These are phyloP conservation scores for Astreopora myriophthalma DNA, from an alignment of 64 coral and sea anemone genomes.

Conservation along the genomic window DNA sequence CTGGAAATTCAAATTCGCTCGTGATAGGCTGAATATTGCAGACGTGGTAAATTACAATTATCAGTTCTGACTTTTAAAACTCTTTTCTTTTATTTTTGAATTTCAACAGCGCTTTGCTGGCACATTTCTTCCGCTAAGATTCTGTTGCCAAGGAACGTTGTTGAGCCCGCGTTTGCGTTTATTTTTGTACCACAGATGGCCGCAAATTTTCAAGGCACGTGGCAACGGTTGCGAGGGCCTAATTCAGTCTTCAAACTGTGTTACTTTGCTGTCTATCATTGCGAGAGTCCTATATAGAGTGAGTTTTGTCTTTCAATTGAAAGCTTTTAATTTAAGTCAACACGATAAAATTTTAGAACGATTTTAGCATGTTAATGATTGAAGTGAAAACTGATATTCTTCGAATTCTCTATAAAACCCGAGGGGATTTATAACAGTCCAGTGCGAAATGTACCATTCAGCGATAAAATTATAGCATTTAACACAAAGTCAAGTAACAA, in stretches of 20 bases:
- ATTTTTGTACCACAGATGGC: not conserved
- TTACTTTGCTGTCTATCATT: not conserved
- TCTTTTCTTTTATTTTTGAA: not conserved
- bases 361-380: too few relatives aligned
- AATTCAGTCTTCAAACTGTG: not conserved
- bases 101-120: conserved; percentile 39
- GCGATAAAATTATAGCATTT: not conserved
- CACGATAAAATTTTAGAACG: too few relatives aligned
- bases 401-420: too few relatives aligned
- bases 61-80: conserved; percentile 37
- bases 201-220: not conserved
- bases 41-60: conserved; percentile 27
- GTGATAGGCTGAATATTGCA: conserved; percentile 43
- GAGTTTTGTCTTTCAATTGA: too few relatives aligned
- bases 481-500: not conserved
- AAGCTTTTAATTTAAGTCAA: too few relatives aligned
- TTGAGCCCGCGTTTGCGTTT: not conserved
- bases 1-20: not conserved
- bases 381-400: too few relatives aligned
- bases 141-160: not conserved
- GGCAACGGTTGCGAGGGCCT: not conserved
- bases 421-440: too few relatives aligned
- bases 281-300: not conserved
- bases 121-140: conserved; percentile 15
- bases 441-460: not conserved